phyloP scores from a whole-genome alignment of 2,797 vertebrate species.

The Alcedo quadribrachys region DNA sequence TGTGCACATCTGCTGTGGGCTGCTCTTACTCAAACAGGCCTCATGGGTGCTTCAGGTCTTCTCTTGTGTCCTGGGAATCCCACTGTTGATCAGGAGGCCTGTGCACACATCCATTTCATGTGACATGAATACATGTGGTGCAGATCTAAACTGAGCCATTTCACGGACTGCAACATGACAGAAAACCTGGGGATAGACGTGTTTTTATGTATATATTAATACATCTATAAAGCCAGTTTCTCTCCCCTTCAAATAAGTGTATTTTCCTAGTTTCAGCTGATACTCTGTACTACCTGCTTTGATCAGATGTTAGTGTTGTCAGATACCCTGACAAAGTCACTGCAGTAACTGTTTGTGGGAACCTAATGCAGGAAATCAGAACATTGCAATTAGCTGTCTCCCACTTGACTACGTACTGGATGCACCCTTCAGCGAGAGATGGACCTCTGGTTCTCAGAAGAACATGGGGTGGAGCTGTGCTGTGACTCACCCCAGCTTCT shows the following conservation, averaged over 20 bases:
- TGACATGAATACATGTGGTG: neutral
- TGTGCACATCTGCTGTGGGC: neutral
- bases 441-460: neutral
- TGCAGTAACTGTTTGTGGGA: neutral
- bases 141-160: neutral
- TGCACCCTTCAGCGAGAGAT: neutral
- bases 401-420: neutral
- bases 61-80: accelerated
- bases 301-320: slow-evolving; percentile 1
- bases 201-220: neutral
- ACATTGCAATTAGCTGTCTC: neutral
- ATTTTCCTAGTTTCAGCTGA: neutral
- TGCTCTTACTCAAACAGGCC: neutral
- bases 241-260: neutral
- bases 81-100: neutral
- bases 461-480: neutral
- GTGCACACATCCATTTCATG: neutral
- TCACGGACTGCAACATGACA: neutral
- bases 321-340: neutral
- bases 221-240: neutral
- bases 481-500: neutral
- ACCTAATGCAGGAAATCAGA: neutral
- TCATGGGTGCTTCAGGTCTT: neutral
- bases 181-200: neutral
- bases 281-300: neutral